phyloP scores from a whole-genome alignment of 2,113 vertebrate genomes.

The Caranx melampygus region DNA sequence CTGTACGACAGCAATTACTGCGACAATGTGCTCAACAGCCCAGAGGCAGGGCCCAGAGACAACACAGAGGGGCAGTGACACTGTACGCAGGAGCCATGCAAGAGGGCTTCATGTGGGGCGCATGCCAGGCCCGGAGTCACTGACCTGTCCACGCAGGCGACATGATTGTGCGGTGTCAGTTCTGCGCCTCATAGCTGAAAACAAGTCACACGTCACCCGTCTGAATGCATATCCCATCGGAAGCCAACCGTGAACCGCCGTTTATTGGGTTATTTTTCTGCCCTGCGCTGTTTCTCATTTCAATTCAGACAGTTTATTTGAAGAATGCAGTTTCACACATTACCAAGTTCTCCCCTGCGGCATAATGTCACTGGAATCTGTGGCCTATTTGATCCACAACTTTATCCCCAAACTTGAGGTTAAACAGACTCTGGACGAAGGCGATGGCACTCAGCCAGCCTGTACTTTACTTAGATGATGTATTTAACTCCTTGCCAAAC shows the following conservation, averaged over 20 bases:
- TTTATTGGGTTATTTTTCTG: slow-evolving; percentile 39
- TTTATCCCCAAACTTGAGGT: slow-evolving; percentile 65
- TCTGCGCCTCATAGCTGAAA: slow-evolving; percentile 22
- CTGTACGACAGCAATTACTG: slow-evolving; percentile 84
- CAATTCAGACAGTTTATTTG: slow-evolving; percentile 41
- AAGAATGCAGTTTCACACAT: slow-evolving; percentile 58
- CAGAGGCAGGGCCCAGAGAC: slow-evolving; percentile 70
- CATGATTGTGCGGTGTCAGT: slow-evolving; percentile 56
- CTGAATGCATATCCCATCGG: slow-evolving; percentile 5
- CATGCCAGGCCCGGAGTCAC: slow-evolving; percentile 57
- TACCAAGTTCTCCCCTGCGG: slow-evolving; percentile 29
- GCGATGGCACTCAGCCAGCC: slow-evolving; percentile 69
- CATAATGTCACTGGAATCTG: slow-evolving; percentile 52
- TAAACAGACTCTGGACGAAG: slow-evolving; percentile 66
- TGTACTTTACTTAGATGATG: slow-evolving; percentile 70
- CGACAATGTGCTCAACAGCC: slow-evolving; percentile 78
- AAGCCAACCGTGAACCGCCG: slow-evolving; percentile 4
- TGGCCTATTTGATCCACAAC: slow-evolving; percentile 54
- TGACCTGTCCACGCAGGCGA: slow-evolving; percentile 52
- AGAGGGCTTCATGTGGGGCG: slow-evolving; percentile 60
- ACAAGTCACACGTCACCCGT: slow-evolving; percentile 5
- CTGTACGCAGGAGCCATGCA: slow-evolving; percentile 19
- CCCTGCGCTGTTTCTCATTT: slow-evolving; percentile 19
- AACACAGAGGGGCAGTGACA: slow-evolving; percentile 65
- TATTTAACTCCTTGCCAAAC: slow-evolving; percentile 71